Percentiles rank a stretch among this genome's conserved stretches.
These are phyloP conservation scores for Heliconius charithonia DNA, from an alignment of 2,888 invertebrate genomes.

Conservation along the genomic window DNA sequence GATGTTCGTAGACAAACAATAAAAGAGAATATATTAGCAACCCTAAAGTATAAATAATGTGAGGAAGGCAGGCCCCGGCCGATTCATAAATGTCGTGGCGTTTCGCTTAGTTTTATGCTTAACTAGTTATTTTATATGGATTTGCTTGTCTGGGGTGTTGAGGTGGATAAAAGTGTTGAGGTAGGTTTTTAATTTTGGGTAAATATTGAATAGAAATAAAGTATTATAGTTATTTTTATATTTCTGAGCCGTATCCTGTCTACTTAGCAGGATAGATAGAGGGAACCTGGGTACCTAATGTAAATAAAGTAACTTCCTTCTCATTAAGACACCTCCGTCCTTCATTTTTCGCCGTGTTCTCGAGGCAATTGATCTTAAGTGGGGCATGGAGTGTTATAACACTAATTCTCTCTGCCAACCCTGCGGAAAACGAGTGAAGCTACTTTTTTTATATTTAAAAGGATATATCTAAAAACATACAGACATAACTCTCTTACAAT, in stretches of 20 bases:
- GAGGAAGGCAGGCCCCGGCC: slow-evolving; percentile 77
- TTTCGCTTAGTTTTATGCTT: slow-evolving; percentile 79
- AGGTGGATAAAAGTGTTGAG: not conserved
- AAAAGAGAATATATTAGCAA: slow-evolving; percentile 73
- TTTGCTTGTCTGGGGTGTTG: not conserved
- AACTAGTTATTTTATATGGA: not conserved
- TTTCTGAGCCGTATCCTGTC: not conserved
- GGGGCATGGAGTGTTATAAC: not conserved
- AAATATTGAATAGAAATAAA: no score
- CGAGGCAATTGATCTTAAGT: not conserved
- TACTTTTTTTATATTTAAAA: no score
- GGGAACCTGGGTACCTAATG: not conserved
- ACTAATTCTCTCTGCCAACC: not conserved
- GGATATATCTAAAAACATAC: not conserved
- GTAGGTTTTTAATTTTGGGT: no score
- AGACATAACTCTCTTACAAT: not conserved
- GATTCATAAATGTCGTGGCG: slow-evolving; percentile 81
- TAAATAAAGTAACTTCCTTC: not conserved
- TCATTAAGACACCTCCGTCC: not conserved
- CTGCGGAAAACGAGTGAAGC: not conserved
- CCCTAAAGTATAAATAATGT: slow-evolving; percentile 82
- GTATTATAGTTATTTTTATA: no score
- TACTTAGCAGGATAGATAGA: not conserved
- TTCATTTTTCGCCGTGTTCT: not conserved
- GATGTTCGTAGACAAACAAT: slow-evolving; percentile 67